phyloP scores from a whole-genome alignment of 2,797 vertebrate species.

The Eleutherodactylus coqui region DNA sequence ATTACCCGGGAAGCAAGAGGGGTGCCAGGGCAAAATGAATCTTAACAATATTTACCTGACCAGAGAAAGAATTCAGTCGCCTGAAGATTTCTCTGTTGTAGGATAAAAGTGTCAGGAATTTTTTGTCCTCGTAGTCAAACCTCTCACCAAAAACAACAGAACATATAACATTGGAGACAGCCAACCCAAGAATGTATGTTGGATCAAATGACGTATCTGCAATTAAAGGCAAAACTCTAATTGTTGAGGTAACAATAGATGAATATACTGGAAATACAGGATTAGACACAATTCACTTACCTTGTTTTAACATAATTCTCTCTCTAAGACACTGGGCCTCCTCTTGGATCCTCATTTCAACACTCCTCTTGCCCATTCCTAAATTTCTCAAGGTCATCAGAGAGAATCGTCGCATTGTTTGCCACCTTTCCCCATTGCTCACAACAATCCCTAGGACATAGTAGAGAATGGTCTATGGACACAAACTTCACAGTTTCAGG shows the following conservation, averaged over 20 bases:
- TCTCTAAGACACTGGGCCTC: slow-evolving; percentile 33
- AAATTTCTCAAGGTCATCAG: slow-evolving; percentile 45
- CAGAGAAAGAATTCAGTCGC: slow-evolving; percentile 19
- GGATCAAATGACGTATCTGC: slow-evolving; percentile 21
- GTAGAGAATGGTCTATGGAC: neutral
- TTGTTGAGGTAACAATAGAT: neutral
- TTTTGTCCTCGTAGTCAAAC: slow-evolving; percentile 50
- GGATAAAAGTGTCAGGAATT: slow-evolving; percentile 21
- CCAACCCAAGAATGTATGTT: slow-evolving; percentile 16
- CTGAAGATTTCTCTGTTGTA: slow-evolving; percentile 29
- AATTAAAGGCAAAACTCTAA: neutral
- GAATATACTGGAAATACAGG: too few relatives aligned
- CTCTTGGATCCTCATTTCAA: slow-evolving; percentile 39
- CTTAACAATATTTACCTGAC: slow-evolving; percentile 30
- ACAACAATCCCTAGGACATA: slow-evolving; percentile 8
- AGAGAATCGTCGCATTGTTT: slow-evolving; percentile 30
- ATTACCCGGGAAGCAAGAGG: neutral
- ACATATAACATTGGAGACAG: slow-evolving; percentile 48
- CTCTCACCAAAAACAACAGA: slow-evolving; percentile 51
- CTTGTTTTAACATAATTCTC: slow-evolving; percentile 1
- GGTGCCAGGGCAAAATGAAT: neutral
- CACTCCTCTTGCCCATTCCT: slow-evolving; percentile 28
- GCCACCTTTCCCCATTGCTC: slow-evolving; percentile 36
- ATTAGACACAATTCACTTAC: slow-evolving; percentile 1
- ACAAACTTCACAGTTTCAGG: neutral